Conservation (phyloP, 2,888 invertebrate genomes). For the Eupithecia tripunctaria region DNA sequence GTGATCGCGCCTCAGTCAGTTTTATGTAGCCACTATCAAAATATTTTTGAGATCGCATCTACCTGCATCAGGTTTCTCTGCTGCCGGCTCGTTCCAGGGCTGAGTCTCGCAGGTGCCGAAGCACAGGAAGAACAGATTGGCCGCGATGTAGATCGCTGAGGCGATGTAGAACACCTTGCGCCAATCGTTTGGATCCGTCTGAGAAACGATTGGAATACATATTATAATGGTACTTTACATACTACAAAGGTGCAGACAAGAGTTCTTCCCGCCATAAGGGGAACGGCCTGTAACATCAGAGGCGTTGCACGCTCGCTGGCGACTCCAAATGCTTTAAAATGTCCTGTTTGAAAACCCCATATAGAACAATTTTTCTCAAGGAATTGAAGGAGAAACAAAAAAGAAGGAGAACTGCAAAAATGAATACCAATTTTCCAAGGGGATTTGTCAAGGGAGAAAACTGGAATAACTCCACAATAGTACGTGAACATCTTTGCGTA, state of each 20-base stretch:
- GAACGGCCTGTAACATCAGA: background rate
- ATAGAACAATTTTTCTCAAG: too few relatives aligned
- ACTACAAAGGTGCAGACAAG: background rate
- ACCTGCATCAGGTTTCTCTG: conserved; percentile 31
- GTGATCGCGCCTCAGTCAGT: too few relatives aligned
- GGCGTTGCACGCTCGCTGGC: background rate
- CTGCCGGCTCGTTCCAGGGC: conserved; percentile 86
- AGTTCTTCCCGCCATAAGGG: background rate
- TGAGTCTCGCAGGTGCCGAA: conserved; percentile 88
- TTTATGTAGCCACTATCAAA: background rate
- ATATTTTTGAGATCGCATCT: background rate
- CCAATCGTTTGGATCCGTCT: conserved; percentile 88
- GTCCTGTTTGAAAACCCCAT: too few relatives aligned
- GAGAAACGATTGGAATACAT: conserved; percentile 23
- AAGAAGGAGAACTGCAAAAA: too few relatives aligned
- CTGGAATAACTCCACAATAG: too few relatives aligned
- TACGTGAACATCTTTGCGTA: background rate
- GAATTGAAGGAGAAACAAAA: too few relatives aligned
- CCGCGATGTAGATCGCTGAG: conserved; percentile 86
- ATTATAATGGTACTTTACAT: background rate
- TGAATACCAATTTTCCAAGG: too few relatives aligned
- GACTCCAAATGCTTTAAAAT: background rate
- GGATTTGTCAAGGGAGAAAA: too few relatives aligned
- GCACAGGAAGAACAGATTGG: conserved; percentile 86
- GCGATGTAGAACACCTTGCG: conserved; percentile 89